Evolutionary conservation across 2,888 invertebrate genomes (phyloP), one percentile per base, ranked within the genome.

Genomic region (Melanostoma scalare): DNA sequence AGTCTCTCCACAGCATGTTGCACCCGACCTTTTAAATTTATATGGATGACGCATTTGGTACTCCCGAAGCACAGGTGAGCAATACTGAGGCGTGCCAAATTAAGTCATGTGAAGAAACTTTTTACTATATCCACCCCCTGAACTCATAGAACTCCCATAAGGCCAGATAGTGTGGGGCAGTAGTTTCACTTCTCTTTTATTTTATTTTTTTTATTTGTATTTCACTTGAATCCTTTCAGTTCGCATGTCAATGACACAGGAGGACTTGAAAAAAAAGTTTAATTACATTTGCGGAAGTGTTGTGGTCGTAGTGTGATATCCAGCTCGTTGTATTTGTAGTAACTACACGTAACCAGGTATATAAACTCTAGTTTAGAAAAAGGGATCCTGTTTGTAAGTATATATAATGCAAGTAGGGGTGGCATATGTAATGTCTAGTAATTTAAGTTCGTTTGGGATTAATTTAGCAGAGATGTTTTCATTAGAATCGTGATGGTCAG

Each of bases 371-470:
- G 55, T 35, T 42, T 48, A 5, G 31, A 10, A n/a, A 38, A 30
- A 46, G 6, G 8, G 44, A 53, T 6, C n/a, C 35, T 40, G 8
- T 46, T 30, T 20, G n/a, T 36, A 20, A 4, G 4, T 48, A 38
- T 36, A 30, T 53, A 53, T 4, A 65, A 50, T 46, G 61, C 38
- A 61, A 42, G 38, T 63, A 55, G 52, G 44, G 35, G 30, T 35
- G 38, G 33, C 20, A 50, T 58, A 46, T 68, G 61, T 77, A 82
- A 78, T 82, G 73, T 68, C 68, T 55, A 82, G 82, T 78, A 74
- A 82, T 82, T 78, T 69, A 82, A 82, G 82, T 82, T 82, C 82
- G 77, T 82, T 82, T 82, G 82, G 82, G 82, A 82, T 82, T 82
- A 82, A 82, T 82, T 82, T 73, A 82, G 82, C 65, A 78, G 77